These are phyloP conservation scores for Poecilia wingei DNA, from an alignment of 2,797 vertebrate species.

Conservation along the genomic window DNA sequence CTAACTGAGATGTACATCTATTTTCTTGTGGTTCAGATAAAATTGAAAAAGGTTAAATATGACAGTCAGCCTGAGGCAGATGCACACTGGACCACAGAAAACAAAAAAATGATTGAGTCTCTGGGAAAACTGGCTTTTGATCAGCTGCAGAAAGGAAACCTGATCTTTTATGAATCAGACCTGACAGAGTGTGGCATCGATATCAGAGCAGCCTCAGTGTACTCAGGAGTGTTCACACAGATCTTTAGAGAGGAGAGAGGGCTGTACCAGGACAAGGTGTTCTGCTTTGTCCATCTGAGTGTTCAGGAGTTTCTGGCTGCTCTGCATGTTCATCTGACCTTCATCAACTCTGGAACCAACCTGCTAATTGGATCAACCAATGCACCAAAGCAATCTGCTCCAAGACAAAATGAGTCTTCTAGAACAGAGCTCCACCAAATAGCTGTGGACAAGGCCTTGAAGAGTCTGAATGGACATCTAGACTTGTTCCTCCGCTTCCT, in stretches of 20 bases:
- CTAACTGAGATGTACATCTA: conserved; percentile 8
- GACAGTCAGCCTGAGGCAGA: background rate
- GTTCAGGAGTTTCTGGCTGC: conserved; percentile 54
- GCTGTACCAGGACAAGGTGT: too few relatives aligned
- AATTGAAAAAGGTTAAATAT: conserved; percentile 8
- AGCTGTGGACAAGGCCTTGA: conserved; percentile 11
- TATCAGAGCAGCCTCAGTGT: too few relatives aligned
- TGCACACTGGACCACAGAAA: conserved; percentile 7
- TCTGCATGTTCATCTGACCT: conserved; percentile 43
- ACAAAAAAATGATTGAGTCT: background rate
- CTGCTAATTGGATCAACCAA: background rate
- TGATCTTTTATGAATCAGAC: background rate
- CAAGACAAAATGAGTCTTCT: background rate
- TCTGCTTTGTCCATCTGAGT: conserved; percentile 25
- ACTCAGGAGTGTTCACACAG: too few relatives aligned
- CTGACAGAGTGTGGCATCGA: background rate
- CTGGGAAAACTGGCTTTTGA: too few relatives aligned
- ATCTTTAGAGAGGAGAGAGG: too few relatives aligned
- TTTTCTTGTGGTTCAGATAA: conserved; percentile 1
- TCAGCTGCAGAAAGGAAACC: too few relatives aligned
- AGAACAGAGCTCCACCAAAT: background rate
- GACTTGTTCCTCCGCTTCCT: conserved; percentile 37
- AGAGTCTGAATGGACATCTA: conserved; percentile 7
- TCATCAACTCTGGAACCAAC: conserved; percentile 25
- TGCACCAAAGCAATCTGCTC: background rate